Evolutionary conservation across 2,888 invertebrate genomes (phyloP).

Genomic region (Copidosoma aretas): DNA sequence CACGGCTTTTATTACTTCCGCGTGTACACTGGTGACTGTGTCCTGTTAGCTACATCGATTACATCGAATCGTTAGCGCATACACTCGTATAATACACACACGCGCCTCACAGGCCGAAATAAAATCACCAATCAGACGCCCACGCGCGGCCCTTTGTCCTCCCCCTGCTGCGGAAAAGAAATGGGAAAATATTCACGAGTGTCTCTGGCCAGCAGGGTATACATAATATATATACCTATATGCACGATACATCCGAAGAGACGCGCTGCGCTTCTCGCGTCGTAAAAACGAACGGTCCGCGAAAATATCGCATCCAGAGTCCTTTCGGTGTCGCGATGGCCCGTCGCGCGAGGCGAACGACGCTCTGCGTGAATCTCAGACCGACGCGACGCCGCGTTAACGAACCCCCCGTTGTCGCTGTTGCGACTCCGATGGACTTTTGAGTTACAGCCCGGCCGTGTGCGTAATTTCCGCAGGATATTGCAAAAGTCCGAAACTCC

Average conservation of each 20-base stretch:
- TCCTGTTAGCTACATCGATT: too few relatives aligned
- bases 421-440: not conserved
- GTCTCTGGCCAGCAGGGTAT: too few relatives aligned
- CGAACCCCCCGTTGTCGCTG: not conserved
- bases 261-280: not conserved
- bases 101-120: constrained; percentile 15
- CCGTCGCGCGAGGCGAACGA: not conserved
- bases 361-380: too few relatives aligned
- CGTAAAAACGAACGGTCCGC: constrained; percentile 30
- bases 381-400: not conserved
- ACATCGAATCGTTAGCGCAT: not conserved
- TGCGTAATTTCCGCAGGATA: too few relatives aligned
- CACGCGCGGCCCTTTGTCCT: constrained; percentile 15
- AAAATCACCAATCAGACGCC: constrained; percentile 32
- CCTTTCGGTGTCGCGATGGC: constrained; percentile 1
- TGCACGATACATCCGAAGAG: too few relatives aligned
- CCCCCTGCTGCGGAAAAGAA: constrained; percentile 9
- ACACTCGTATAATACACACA: not conserved
- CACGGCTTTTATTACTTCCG: constrained; percentile 29
- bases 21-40: constrained; percentile 10
- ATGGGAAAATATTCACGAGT: not conserved
- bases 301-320: not conserved
- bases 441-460: not conserved
- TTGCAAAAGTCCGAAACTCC: too few relatives aligned
- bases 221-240: too few relatives aligned